Evolutionary conservation across 2,888 invertebrate species (phyloP), one percentile per base, ranked within the genome.

Genomic region (Chloroclystis v-ata): DNA sequence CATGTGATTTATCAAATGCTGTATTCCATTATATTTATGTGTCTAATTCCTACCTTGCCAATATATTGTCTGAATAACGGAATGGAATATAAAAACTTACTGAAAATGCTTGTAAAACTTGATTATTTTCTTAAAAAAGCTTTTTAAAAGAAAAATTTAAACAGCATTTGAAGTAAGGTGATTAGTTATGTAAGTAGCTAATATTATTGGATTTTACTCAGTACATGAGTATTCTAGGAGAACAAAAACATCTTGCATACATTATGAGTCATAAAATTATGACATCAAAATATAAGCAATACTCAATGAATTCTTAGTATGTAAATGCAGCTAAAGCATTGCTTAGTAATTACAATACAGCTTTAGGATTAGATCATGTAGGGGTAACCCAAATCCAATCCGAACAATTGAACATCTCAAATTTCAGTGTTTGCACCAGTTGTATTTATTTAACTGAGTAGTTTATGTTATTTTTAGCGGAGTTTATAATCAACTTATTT

Each of bases 61-160:
- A 73, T 67, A 72, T 79, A 20, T 76, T 78, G 72, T 82, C 81
- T 84, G 81, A 82, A 82, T 84, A 83, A 79, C 77, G 78, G 78
- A 63, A 76, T 33, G n/a, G 5, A 30, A 33, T 14, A 72, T 73
- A 83, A 40, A 14, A 11, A 14, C 14, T 38, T 14, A 12, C 16
- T 14, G n/a, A 24, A n/a, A 38, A 28, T 13, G 28, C 38, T 38
- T 13, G 13, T 38, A 29, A 13, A 4, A 14, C 1, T 32, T 14
- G 29, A 8, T 30, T 30, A 13, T 30, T 30, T 24, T 6, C 3
- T 24, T 24, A 5, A 13, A 4, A 12, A 13, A 33, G 32, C 4
- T 14, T 33, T 13, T 14, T 14, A 28, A 7, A 35, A 11, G 5
- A 20, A 20, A 35, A 35, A 35, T 35, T 20, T 8, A 35, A 35